Evolutionary conservation across 1,140 invertebrate species (phyloP), one percentile per base, ranked within the genome.

Genomic region (Elysia chlorotica): DNA sequence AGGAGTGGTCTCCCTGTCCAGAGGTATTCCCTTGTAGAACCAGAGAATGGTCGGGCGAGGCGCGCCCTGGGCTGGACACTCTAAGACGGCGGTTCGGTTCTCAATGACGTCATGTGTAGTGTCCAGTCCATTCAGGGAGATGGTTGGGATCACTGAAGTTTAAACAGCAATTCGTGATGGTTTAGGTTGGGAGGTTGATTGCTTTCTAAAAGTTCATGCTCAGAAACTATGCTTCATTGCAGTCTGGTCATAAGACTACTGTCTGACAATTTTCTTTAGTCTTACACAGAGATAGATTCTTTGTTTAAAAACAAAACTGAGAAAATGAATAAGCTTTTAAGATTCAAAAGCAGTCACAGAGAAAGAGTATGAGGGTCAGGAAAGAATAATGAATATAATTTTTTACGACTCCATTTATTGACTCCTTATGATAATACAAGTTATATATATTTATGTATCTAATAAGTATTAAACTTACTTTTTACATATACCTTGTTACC

Each of bases 31-130:
- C 37, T 78, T 76, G 35, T 78, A 77, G 41, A 80, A 76, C 89
- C 89, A 90, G 14, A 81, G 81, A 59, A 89, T 82, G 30, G 80
- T 79, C n/a, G 89, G 89, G 67, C 76, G 67, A 6, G 89, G 89
- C 5, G 81, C 83, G 25, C 88, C 89, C 33, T 81, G 53, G 19
- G 76, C 88, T 2, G 82, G 84, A 78, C 89, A 90, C 23, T 82
- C 74, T 10, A 88, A 66, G 4, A 74, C 79, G 2, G 79, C 73
- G 17, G 75, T 76, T 38, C 80, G 73, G 31, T 81, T 79, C 53
- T 80, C 78, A 21, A 83, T 76, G 3, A 83, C 80, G 35, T 76
- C 75, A 0, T 81, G 83, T 10, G 74, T 63, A 0, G 19, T 19
- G 28, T 82, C 65, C 14, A 85, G 65, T 21, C 82, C 84, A 28